Base-by-base conservation (phyloP, 2,888 invertebrate species). In the Cryptocephalus primarius region DNA sequence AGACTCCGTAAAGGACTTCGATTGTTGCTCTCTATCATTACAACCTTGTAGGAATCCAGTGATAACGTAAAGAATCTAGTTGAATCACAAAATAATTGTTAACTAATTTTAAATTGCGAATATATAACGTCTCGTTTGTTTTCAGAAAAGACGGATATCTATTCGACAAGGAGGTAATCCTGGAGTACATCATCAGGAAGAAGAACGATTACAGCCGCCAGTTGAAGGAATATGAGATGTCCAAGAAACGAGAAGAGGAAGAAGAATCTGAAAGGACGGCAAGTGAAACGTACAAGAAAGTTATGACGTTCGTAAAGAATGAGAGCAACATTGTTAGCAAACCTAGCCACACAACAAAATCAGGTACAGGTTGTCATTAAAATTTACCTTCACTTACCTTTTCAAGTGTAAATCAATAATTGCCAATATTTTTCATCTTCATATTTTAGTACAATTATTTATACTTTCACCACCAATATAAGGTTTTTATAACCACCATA, bases 41-140 rank as follows among this genome's bases (percentile, higher is more conserved):
- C 99, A 99, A 65, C 97, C 99, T 0, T 99, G 97, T 65, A 79
- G 86, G 60, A 83, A 90, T 69, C 95, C 96, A 32, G 89, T 96
- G 1, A 75, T 96, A 34, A 89, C 89, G 82, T 84, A 72, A 72
- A 77, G n/a, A n/a, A n/a, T n/a, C n/a, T n/a, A n/a, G n/a, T n/a
- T n/a, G n/a, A 50, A 45, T 42, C 47, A 39, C 22, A 22, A 22
- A 22, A 22, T 6, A 22, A 22, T 22, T 22, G 2, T 2, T 22
- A 6, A 45, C 34, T 14, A 39, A 8, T 40, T 9, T 41, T 22
- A 6, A 22, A 22, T 22, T 6, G 22, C 3, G 22, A 22, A 22
- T 22, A 6, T 22, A 22, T 22, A 22, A 22, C 8, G 6, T 45
- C 41, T 6, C n/a, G 10, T 33, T 36, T 33, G 9, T 32, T 62